Evolutionary conservation across 2,113 vertebrate species (phyloP), one percentile per base, ranked within the genome.

Genomic region (Heptranchias perlo): DNA sequence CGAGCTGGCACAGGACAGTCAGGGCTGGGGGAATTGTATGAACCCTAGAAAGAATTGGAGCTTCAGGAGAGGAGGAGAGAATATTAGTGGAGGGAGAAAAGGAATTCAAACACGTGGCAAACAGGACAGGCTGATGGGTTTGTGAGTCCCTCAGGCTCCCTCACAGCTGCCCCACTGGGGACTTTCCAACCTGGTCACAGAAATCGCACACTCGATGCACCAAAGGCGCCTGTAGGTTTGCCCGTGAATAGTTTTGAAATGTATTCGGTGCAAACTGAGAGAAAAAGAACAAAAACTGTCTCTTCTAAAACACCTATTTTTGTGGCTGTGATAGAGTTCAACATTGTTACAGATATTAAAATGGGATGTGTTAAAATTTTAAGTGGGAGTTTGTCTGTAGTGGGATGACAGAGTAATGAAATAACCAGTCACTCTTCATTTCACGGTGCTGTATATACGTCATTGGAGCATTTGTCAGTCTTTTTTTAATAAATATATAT

Each of bases 351-450:
- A 92, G 31, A 18, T 61, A 61, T 58, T 92, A 54, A 89, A 89
- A 89, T 14, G 52, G 52, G 52, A 35, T 54, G 23, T 61, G 35
- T 62, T 62, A 39, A 62, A 8, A 62, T 44, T 82, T 93, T 62
- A 62, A 92, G 23, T 39, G 89, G 89, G 89, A 62, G 49, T 91
- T 93, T 39, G 58, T 39, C 54, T 62, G 6, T 61, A 39, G 18
- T 93, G n/a, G 78, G 31, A 39, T 58, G 18, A 39, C 54, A 93
- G 89, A 92, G 21, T 64, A n/a, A 39, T 93, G 3, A 91, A 61
- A 31, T 58, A 58, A 13, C 47, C 7, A 64, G 93, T 95, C 93
- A 95, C 39, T 95, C 64, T 95, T 95, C 93, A 95, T 95, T 95
- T 95, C 93, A 95, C 25, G 7, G 49, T 69, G 44, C 44, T 94